Base-by-base conservation (phyloP, 2,888 invertebrate genomes). In the Lasioglossum lativentre region DNA sequence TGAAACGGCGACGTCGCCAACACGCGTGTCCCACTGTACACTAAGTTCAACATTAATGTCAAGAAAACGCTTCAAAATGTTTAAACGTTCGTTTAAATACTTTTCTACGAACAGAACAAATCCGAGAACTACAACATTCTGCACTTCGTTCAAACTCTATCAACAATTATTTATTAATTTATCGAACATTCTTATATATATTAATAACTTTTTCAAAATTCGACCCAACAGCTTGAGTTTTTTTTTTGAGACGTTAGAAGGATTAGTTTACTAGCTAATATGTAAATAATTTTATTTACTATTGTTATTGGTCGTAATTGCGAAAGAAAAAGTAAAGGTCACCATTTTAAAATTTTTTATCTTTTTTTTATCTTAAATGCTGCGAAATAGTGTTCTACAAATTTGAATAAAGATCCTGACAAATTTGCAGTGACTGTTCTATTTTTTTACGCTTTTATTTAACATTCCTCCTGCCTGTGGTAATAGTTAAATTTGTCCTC, bases 1-100 rank as follows among this genome's bases (percentile, higher is more conserved):
- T 45, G 78, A 72, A 78, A 78, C 80, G 78, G 38, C 45, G 83
- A 86, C 81, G 70, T 89, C 86, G 45, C 42, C 56, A 73, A 78
- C 73, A 68, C 19, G 78, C 75, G 76, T 78, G 85, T 71, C 45
- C 38, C 73, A 75, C 3, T 30, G 8, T n/a, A 12, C 23, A n/a
- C 75, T 72, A 38, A 75, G 71, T 45, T 23, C 45, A 45, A 45
- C 10, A 16, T 52, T 66, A 12, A 40, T 47, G 1, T 68, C 6
- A 3, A 1, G 23, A 38, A 3, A n/a, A 38, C 19, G 38, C 10
- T 38, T 10, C 3, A 68, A 68, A 38, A 68, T 38, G 6, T 27
- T 30, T 30, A 27, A 30, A 38, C n/a, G 23, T 38, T 38, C n/a
- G 1, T 68, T 68, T 23, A 68, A n/a, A n/a, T 30, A 16, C 4